Evolutionary conservation across 2,113 vertebrate genomes (phyloP).

Genomic region (Pogonocichla stellata): DNA sequence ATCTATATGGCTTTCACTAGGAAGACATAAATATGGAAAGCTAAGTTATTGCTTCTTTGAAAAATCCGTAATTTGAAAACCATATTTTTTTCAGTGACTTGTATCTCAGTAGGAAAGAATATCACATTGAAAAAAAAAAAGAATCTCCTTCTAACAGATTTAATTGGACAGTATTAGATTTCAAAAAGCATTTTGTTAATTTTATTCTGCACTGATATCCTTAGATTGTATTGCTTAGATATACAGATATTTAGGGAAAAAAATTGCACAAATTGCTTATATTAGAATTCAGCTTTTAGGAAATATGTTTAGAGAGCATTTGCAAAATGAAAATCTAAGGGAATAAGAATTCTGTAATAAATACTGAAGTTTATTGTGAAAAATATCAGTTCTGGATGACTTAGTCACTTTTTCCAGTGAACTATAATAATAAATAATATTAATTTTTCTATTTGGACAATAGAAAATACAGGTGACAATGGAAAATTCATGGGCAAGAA

Average conservation of each 20-base stretch:
- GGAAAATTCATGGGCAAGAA: background rate
- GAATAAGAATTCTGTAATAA: background rate
- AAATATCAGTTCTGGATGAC: background rate
- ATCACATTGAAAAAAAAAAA: background rate
- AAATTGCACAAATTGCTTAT: background rate
- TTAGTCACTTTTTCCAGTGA: background rate
- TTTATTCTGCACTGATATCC: background rate
- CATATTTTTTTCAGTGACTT: background rate
- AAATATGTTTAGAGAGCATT: background rate
- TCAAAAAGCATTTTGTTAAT: background rate
- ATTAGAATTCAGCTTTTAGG: background rate
- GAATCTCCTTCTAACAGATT: background rate
- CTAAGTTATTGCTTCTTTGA: background rate
- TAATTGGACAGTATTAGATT: background rate
- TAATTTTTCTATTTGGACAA: background rate
- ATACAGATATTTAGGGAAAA: background rate
- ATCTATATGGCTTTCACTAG: conserved; percentile 4
- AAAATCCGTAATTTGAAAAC: background rate
- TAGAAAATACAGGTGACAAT: background rate
- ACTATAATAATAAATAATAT: background rate
- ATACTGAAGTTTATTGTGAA: background rate
- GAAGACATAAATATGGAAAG: conserved; percentile 35
- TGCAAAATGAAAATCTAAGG: background rate
- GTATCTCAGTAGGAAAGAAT: background rate
- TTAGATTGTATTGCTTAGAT: background rate